These are phyloP conservation scores for Onychomys arenicola DNA, from an alignment of 2,797 vertebrate species.

Conservation along the genomic window DNA sequence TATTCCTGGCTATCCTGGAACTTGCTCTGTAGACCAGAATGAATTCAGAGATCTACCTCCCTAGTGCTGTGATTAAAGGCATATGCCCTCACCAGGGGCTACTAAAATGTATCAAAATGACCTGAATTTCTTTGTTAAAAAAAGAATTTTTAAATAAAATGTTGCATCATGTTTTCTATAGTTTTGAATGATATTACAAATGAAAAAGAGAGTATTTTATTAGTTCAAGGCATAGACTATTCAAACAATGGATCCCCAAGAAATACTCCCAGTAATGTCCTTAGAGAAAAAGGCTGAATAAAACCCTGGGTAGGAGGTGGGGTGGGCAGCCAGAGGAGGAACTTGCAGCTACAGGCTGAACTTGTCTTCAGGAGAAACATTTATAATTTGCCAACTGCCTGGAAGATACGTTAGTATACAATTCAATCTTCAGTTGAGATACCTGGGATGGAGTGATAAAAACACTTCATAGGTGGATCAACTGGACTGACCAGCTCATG, in stretches of 20 bases:
- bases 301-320: background rate
- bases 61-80: background rate
- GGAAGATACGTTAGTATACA: background rate
- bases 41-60: background rate
- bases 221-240: background rate
- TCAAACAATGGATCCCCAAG: background rate
- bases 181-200: background rate
- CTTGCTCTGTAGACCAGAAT: background rate
- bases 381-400: background rate
- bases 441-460: background rate
- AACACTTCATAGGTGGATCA: background rate
- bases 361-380: background rate
- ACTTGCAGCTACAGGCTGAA: background rate
- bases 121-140: no score
- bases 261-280: background rate
- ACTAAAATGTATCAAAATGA: no score
- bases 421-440: background rate
- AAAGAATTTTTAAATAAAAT: background rate
- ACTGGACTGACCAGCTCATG: background rate
- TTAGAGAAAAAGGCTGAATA: background rate
- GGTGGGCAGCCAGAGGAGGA: background rate
- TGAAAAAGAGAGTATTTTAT: background rate
- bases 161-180: background rate
- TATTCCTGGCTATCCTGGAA: background rate
- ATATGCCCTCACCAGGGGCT: background rate